Base-by-base conservation (phyloP, 2,888 invertebrate species). In the Mellilla xanthometata region DNA sequence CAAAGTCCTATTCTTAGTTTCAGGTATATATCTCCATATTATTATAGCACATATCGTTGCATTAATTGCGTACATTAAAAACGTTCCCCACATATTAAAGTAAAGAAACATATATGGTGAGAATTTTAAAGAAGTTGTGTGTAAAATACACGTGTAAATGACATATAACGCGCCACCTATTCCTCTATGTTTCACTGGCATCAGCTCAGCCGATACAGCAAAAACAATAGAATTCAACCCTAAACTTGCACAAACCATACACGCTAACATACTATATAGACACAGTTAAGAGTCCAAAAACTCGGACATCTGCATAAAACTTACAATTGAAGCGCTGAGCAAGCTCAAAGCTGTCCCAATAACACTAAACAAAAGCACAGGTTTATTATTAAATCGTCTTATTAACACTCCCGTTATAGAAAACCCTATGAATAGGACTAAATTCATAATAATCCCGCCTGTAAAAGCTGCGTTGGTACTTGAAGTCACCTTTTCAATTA, bases 151-250 rank as follows among this genome's bases (percentile, higher is more conserved):
- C 0, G 52, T 42, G 10, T 39, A 44, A 23, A 52, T 30, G 10
- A 59, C 49, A 7, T 40, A 53, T 5, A 56, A 19, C 2, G 51
- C 53, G 2, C 56, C 58, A 0, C 60, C 60, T 13, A 60, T 9
- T 4, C 56, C 56, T 43, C 55, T 51, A 10, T 58, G 55, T 15
- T 58, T 56, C 0, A 60, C 56, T 1, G 60, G 60, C 52, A 57
- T 56, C 2, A 60, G 5, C 12, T 54, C 58, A 0, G 53, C 44
- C 1, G 54, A 23, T n/a, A 59, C 29, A 0, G 48, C 38, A 7
- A 44, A 46, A 8, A 36, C 22, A 24, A 52, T 35, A 8, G 52
- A 38, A 22, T 29, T 39, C 11, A 52, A 30, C 2, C 56, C 54
- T 10, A 53, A 32, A 43, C 52, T 52, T 9, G 39, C 32, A 12